These are phyloP conservation scores for Scaptomyza caliginosa DNA, from an alignment of 2,888 invertebrate genomes.

Conservation along the genomic window DNA sequence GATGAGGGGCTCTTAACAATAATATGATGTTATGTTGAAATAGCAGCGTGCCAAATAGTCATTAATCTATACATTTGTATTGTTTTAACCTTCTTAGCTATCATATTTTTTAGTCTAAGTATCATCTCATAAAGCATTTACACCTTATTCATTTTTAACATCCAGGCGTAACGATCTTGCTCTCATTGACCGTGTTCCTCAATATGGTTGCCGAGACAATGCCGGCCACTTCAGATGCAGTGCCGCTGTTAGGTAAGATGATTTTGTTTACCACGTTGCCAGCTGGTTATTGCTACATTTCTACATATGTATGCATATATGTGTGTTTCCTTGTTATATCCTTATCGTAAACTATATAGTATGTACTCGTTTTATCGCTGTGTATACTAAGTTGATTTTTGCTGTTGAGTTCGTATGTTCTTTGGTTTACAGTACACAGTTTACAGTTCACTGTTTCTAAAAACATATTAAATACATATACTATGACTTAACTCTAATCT, in stretches of 20 bases:
- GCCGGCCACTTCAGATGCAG: conserved; percentile 98
- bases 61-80: conserved; percentile 3
- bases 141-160: conserved; percentile 20
- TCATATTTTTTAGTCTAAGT: background rate
- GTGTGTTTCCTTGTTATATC: conserved; percentile 28
- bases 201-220: conserved; percentile 99
- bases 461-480: conserved; percentile 12
- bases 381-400: conserved; percentile 29
- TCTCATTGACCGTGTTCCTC: conserved; percentile 98
- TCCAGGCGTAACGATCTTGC: conserved; percentile 96
- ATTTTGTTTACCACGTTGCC: conserved; percentile 60
- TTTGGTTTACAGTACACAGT: conserved; percentile 36
- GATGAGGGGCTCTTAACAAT: conserved; percentile 2
- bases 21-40: background rate
- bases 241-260: conserved; percentile 90
- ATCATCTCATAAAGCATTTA: background rate
- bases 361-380: conserved; percentile 36
- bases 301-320: conserved; percentile 43
- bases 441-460: conserved; percentile 33
- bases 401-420: conserved; percentile 53
- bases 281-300: conserved; percentile 43
- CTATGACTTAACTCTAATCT: conserved; percentile 33
- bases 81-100: too few relatives aligned
- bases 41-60: background rate
- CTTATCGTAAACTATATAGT: conserved; percentile 10